Evolutionary conservation across 2,888 invertebrate genomes (phyloP).

Genomic region (Strigamia crassipes): DNA sequence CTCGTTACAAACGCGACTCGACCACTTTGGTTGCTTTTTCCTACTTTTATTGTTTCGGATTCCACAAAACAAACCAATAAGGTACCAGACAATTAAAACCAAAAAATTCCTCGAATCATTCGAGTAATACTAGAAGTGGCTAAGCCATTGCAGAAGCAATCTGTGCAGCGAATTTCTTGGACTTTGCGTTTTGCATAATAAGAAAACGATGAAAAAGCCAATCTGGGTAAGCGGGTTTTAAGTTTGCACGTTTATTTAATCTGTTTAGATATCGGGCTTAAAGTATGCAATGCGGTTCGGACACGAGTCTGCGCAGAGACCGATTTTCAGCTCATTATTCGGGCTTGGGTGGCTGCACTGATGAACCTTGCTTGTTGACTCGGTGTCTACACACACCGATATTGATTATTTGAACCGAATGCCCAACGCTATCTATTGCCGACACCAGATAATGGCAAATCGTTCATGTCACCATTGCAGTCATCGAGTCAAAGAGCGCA

Average conservation of each 20-base stretch:
- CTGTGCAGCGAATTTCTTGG: too few relatives aligned
- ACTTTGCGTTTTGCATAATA: too few relatives aligned
- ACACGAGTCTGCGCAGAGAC: background rate
- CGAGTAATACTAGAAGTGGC: too few relatives aligned
- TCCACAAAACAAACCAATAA: background rate
- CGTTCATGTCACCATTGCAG: slow-evolving; percentile 5
- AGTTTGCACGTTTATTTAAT: too few relatives aligned
- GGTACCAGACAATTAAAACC: background rate
- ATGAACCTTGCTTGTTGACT: slow-evolving; percentile 30
- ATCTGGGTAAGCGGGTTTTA: too few relatives aligned
- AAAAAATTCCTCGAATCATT: too few relatives aligned
- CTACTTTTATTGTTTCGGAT: background rate
- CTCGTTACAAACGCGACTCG: background rate
- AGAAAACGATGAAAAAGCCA: too few relatives aligned
- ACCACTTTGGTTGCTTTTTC: background rate
- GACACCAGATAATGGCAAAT: slow-evolving; percentile 12
- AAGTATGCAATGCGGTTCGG: background rate
- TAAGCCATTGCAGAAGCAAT: too few relatives aligned
- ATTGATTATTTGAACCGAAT: slow-evolving; percentile 19
- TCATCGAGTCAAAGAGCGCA: background rate
- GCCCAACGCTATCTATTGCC: slow-evolving; percentile 18
- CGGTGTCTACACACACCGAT: background rate
- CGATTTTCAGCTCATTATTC: slow-evolving; percentile 20
- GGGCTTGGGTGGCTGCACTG: slow-evolving; percentile 22
- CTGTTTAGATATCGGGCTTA: too few relatives aligned